These are phyloP conservation scores for Crenichthys baileyi DNA, from an alignment of 2,797 vertebrate species.

Conservation along the genomic window DNA sequence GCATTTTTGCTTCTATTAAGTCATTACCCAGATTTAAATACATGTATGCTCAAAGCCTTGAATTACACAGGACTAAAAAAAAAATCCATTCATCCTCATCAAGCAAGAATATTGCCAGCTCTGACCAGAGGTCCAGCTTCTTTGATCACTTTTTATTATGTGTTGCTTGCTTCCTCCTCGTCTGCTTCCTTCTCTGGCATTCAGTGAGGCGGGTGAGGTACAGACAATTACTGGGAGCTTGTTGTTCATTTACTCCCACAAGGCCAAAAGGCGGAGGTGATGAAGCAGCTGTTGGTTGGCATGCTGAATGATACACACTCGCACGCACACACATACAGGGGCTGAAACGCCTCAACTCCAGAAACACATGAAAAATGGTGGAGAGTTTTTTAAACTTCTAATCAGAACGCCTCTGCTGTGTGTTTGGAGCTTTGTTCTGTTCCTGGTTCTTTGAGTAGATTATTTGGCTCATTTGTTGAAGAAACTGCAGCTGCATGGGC, in stretches of 20 bases:
- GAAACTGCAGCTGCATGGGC: conserved; percentile 39
- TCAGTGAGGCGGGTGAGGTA: conserved; percentile 53
- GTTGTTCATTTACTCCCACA: conserved; percentile 79
- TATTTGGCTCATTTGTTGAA: conserved; percentile 69
- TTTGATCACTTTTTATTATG: conserved; percentile 55
- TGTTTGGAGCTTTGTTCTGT: conserved; percentile 64
- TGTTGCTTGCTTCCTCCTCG: conserved; percentile 55
- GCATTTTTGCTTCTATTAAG: conserved; percentile 21
- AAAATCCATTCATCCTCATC: conserved; percentile 23
- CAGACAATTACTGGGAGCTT: conserved; percentile 75
- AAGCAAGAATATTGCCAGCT: conserved; percentile 40
- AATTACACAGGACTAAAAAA: conserved; percentile 37
- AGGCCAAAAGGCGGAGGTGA: conserved; percentile 73
- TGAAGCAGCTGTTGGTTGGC: conserved; percentile 77
- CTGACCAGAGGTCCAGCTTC: conserved; percentile 47
- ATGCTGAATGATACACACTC: conserved; percentile 68
- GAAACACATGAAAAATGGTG: conserved; percentile 67
- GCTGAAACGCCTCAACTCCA: conserved; percentile 69
- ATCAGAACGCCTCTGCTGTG: conserved; percentile 62
- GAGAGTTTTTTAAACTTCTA: conserved; percentile 65
- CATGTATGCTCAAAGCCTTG: conserved; percentile 33
- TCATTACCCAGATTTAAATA: conserved; percentile 26
- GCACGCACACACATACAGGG: conserved; percentile 17
- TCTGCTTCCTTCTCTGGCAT: conserved; percentile 57
- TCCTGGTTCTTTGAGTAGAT: conserved; percentile 47